phyloP scores from a whole-genome alignment of 2,113 vertebrate genomes.

The Junco hyemalis region DNA sequence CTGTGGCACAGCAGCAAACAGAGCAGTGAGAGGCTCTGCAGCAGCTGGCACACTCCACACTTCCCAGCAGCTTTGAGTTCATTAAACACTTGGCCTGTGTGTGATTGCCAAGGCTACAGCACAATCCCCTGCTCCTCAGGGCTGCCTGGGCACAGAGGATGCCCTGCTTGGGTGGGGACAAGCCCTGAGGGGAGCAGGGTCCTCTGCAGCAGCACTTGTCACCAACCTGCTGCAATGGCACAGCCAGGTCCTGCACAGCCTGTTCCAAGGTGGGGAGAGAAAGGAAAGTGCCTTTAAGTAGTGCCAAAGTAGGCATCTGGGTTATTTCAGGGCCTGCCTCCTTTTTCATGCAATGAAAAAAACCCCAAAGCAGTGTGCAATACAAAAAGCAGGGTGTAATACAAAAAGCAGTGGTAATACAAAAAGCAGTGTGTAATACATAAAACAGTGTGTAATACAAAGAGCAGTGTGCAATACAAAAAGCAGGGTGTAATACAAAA shows the following conservation, averaged over 20 bases:
- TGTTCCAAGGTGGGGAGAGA: accelerated
- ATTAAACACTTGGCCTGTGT: neutral
- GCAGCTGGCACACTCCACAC: neutral
- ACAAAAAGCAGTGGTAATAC: no score
- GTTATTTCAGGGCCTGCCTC: neutral
- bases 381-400: neutral
- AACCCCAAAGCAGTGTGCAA: accelerated
- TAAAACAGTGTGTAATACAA: no score
- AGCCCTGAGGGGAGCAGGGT: neutral
- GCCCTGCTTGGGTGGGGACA: accelerated
- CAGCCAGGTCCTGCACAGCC: neutral
- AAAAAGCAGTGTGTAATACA: no score
- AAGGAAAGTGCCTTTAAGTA: neutral
- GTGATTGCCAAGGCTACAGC: neutral
- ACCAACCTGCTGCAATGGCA: neutral
- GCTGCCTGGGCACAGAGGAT: neutral
- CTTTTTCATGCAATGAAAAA: neutral
- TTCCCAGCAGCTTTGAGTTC: neutral
- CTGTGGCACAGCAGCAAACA: neutral
- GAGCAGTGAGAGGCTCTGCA: neutral
- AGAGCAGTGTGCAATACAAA: no score
- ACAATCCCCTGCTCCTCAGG: neutral
- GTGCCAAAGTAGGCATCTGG: neutral
- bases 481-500: no score
- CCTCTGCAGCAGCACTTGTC: accelerated